phyloP scores from a whole-genome alignment of 2,113 vertebrate genomes.

The Malurus melanocephalus region DNA sequence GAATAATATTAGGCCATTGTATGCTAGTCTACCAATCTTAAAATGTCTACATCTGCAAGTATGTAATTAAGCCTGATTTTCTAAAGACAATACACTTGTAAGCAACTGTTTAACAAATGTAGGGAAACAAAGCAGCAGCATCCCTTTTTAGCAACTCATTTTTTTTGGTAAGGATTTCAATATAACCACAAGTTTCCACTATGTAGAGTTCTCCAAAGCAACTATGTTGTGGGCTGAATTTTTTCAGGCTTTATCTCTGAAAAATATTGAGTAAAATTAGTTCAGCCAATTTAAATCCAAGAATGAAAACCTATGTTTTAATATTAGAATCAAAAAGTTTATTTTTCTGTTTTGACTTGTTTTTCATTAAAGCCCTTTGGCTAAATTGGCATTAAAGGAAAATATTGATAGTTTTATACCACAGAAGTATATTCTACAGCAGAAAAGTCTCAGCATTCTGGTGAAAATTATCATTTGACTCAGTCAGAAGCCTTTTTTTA shows the following conservation, averaged over 20 bases:
- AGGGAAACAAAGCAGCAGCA: background rate
- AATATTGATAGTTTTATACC: background rate
- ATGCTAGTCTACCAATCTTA: background rate
- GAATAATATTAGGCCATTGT: background rate
- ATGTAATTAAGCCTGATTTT: background rate
- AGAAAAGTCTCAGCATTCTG: background rate
- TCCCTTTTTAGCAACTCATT: background rate
- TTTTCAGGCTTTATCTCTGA: conserved; percentile 12
- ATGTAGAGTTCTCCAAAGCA: background rate
- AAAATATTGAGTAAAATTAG: background rate
- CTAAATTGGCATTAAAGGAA: background rate
- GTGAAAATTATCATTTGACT: background rate
- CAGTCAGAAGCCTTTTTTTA: background rate
- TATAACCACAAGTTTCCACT: background rate
- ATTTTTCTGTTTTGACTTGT: background rate
- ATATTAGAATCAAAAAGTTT: background rate
- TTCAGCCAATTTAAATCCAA: background rate
- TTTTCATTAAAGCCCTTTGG: background rate
- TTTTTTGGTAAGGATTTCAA: background rate
- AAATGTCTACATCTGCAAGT: background rate
- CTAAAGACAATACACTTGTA: background rate
- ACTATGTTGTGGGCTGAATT: background rate
- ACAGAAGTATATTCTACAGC: background rate
- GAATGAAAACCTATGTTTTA: background rate
- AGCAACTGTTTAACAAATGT: background rate